Conservation (phyloP, 2,113 vertebrate genomes). For the Podarcis muralis region DNA sequence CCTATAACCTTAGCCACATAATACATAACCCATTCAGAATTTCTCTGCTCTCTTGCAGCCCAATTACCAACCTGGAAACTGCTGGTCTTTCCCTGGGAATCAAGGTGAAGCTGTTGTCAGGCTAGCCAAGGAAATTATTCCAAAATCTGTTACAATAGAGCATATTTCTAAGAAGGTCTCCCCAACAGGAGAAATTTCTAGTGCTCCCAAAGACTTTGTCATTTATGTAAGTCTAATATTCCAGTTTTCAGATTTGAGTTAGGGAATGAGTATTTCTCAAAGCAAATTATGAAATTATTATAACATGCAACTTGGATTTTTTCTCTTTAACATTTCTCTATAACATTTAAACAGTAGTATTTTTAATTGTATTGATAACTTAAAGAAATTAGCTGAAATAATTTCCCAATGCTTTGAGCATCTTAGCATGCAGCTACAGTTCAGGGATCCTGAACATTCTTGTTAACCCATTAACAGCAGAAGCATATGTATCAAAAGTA, state of each 20-base stretch:
- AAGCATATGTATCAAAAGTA: too few species aligned
- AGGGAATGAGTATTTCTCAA: neutral
- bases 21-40: neutral
- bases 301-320: neutral
- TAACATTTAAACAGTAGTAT: neutral
- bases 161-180: slow-evolving; percentile 69
- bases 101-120: slow-evolving; percentile 58
- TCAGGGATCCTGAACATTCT: neutral
- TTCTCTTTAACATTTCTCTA: neutral
- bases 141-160: slow-evolving; percentile 62
- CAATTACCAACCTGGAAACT: slow-evolving; percentile 65
- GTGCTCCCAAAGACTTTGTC: slow-evolving; percentile 67
- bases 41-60: slow-evolving; percentile 55
- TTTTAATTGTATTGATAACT: neutral
- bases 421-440: neutral
- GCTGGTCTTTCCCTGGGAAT: slow-evolving; percentile 68
- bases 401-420: neutral
- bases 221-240: slow-evolving; percentile 59
- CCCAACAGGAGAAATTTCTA: slow-evolving; percentile 62
- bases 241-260: neutral
- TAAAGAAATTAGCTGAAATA: neutral
- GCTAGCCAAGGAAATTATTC: slow-evolving; percentile 53
- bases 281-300: neutral
- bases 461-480: neutral
- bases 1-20: neutral